Evolutionary conservation across 2,888 invertebrate genomes (phyloP).

Genomic region (Hirtodrosophila confusa): DNA sequence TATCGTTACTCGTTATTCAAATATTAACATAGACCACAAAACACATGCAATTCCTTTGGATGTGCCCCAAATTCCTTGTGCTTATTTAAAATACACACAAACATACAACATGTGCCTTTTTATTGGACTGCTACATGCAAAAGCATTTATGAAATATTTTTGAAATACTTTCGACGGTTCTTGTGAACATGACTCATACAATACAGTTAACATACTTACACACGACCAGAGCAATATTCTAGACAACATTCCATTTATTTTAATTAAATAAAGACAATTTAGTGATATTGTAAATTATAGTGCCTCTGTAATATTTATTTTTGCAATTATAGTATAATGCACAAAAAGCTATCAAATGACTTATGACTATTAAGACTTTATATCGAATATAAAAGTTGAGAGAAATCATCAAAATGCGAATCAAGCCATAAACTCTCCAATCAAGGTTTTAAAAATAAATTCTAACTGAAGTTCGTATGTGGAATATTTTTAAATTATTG

Average conservation of each 20-base stretch:
- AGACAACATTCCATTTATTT: background rate
- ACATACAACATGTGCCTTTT: conserved; percentile 29
- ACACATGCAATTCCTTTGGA: conserved; percentile 44
- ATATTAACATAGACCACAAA: conserved; percentile 43
- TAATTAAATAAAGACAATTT: too few species aligned
- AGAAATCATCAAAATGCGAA: conserved; percentile 9
- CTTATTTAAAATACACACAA: conserved; percentile 33
- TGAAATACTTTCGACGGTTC: background rate
- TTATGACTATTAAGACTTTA: conserved; percentile 25
- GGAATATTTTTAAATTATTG: too few species aligned
- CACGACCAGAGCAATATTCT: background rate
- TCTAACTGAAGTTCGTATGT: too few species aligned
- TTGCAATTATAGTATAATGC: background rate
- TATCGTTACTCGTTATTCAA: conserved; percentile 44
- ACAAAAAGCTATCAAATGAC: conserved; percentile 1
- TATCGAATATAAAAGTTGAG: background rate
- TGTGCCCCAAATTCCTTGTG: conserved; percentile 35
- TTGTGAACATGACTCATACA: conserved; percentile 15
- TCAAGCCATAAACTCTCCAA: background rate
- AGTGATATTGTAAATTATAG: too few species aligned
- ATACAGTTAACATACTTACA: background rate
- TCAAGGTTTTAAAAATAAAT: background rate
- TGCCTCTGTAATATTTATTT: background rate
- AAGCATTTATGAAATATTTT: conserved; percentile 9
- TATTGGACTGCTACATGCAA: conserved; percentile 44